Conservation (phyloP, 2,797 vertebrate species). For the Acestrorhynchus altus region DNA sequence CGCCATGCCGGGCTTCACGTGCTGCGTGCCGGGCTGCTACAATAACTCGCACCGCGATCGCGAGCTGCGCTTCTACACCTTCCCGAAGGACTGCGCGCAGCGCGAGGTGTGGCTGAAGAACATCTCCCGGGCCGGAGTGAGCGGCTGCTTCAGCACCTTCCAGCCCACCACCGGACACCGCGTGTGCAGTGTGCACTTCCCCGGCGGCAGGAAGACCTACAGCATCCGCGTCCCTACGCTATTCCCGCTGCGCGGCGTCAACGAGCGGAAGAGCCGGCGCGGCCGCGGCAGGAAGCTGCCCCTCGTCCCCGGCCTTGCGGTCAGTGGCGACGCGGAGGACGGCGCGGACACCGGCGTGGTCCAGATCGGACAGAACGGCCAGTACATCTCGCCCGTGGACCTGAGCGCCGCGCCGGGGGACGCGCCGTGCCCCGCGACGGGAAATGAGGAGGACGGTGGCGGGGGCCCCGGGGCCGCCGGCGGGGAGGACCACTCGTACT, state of each 20-base stretch:
- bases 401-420: constrained; percentile 82
- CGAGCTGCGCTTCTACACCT: constrained; percentile 94
- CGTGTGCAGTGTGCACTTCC: constrained; percentile 95
- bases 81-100: constrained; percentile 92
- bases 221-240: constrained; percentile 92
- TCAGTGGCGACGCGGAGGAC: constrained; percentile 61
- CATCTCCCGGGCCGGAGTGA: constrained; percentile 95
- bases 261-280: constrained; percentile 87
- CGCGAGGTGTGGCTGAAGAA: constrained; percentile 96
- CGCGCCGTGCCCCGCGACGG: constrained; percentile 66
- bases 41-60: constrained; percentile 96
- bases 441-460: no score
- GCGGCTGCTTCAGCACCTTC: constrained; percentile 97
- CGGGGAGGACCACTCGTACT: constrained; percentile 91
- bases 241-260: constrained; percentile 92
- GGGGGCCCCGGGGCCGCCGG: constrained; percentile 63
- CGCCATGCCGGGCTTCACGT: constrained; percentile 95
- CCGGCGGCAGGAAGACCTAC: constrained; percentile 95
- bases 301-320: constrained; percentile 67
- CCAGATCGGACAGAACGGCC: constrained; percentile 77
- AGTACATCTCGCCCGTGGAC: constrained; percentile 86
- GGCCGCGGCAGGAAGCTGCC: constrained; percentile 76
- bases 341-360: constrained; percentile 69
- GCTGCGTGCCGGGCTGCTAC: constrained; percentile 98
- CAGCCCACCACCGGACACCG: constrained; percentile 96